phyloP scores from a whole-genome alignment of 2,113 vertebrate species.

The Chloroceryle aenea region DNA sequence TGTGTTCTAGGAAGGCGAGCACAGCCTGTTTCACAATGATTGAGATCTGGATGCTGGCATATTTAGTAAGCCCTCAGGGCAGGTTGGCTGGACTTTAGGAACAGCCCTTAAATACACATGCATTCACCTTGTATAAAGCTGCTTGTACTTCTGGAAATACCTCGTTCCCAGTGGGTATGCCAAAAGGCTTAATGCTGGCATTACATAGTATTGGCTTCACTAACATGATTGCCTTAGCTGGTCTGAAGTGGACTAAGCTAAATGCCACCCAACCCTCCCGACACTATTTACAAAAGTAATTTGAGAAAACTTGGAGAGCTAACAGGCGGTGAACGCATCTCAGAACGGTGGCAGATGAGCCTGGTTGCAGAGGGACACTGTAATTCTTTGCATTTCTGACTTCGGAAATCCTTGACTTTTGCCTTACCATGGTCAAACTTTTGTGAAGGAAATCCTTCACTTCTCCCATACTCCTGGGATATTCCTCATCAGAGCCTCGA shows the following conservation, averaged over 20 bases:
- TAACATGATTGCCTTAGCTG: neutral
- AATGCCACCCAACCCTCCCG: neutral
- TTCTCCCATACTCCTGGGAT: neutral
- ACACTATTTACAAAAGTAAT: slow-evolving; percentile 16
- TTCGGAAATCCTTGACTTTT: neutral
- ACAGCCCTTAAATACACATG: neutral
- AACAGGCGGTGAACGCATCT: neutral
- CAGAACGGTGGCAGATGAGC: neutral
- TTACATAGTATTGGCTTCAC: neutral
- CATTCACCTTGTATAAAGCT: neutral
- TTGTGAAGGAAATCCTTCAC: neutral
- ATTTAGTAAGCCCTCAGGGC: neutral
- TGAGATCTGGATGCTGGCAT: neutral
- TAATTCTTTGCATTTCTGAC: neutral
- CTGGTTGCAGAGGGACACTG: accelerated
- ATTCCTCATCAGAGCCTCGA: neutral
- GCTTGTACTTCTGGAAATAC: neutral
- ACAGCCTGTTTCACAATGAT: neutral
- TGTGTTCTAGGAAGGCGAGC: neutral
- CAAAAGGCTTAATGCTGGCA: neutral
- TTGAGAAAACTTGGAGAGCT: neutral
- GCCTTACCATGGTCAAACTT: neutral
- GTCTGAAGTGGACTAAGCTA: neutral
- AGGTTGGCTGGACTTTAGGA: neutral
- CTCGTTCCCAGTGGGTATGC: neutral